Base-by-base conservation (phyloP, 2,888 invertebrate genomes). In the Chironomus tentans region DNA sequence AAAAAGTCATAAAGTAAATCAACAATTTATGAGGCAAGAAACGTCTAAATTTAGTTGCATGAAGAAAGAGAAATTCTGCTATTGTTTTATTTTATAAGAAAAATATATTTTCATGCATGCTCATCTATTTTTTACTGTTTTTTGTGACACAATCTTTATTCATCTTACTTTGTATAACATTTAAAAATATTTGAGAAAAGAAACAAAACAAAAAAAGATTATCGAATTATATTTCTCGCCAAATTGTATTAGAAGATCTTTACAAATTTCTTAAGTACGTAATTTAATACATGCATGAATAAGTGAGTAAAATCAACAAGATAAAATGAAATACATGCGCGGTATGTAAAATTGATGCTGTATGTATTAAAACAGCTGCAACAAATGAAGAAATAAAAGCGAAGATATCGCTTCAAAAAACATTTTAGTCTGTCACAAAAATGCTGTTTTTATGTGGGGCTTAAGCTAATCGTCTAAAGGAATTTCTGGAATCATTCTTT, bases 11-110 rank as follows among this genome's bases (percentile, higher is more conserved):
- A 65, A 65, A 65, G 22, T 65, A 24, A 65, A 65, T 65, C 65
- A 65, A 24, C 56, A 15, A 18, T 15, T 18, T 56, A 56, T 56
- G 56, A 18, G 15, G n/a, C 65, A 65, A 21, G 22, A 13, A 22
- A 65, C 65, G 65, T 65, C 65, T 65, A 65, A 65, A 65, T 10
- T 65, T 65, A 65, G 65, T 38, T 24, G 65, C 56, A 56, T 38
- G 38, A 38, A 38, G 18, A 56, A 56, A 56, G 15, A 15, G 56
- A 56, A 56, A n/a, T 56, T 56, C 56, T 56, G n/a, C 56, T 56
- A 56, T 56, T 56, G 56, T 56, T 56, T 56, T 18, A 56, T 56
- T 56, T 56, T 56, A 56, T 50, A 15, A 50, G n/a, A 18, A 56
- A 56, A 56, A 18, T 15, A 56, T 18, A 56, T 56, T 56, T 56